These are phyloP conservation scores for Toxotes chatareus DNA, from an alignment of 2,113 vertebrate species.

Conservation along the genomic window DNA sequence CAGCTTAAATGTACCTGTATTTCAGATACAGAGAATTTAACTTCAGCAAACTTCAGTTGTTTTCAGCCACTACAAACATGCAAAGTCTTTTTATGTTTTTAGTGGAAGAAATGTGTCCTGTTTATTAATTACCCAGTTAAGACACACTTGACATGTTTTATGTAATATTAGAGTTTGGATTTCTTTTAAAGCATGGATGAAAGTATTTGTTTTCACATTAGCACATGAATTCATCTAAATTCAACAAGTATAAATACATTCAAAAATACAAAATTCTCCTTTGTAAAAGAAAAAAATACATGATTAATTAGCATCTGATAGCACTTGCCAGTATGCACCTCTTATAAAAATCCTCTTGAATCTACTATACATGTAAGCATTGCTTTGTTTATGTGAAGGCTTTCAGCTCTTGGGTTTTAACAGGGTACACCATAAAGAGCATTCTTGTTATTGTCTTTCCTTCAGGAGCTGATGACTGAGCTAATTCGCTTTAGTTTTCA, in stretches of 20 bases:
- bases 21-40: not conserved
- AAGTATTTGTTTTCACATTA: not conserved
- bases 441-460: conserved; percentile 96
- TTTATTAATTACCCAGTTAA: conserved; percentile 9
- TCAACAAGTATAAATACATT: conserved; percentile 35
- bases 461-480: conserved; percentile 97
- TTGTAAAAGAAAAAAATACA: conserved; percentile 1
- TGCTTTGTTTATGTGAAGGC: conserved; percentile 71
- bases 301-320: conserved; percentile 42
- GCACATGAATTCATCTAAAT: not conserved
- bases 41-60: not conserved
- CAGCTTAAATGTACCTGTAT: conserved; percentile 7
- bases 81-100: not conserved
- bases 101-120: not conserved
- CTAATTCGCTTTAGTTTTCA: conserved; percentile 99
- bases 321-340: conserved; percentile 23
- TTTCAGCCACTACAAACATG: not conserved
- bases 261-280: not conserved
- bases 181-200: not conserved
- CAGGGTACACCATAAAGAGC: conserved; percentile 91
- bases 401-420: conserved; percentile 83
- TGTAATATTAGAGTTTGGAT: not conserved
- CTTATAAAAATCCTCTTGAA: conserved; percentile 48
- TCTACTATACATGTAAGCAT: conserved; percentile 67
- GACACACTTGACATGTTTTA: not conserved